phyloP scores from a whole-genome alignment of 2,113 vertebrate genomes.

The Phocoena sinus region DNA sequence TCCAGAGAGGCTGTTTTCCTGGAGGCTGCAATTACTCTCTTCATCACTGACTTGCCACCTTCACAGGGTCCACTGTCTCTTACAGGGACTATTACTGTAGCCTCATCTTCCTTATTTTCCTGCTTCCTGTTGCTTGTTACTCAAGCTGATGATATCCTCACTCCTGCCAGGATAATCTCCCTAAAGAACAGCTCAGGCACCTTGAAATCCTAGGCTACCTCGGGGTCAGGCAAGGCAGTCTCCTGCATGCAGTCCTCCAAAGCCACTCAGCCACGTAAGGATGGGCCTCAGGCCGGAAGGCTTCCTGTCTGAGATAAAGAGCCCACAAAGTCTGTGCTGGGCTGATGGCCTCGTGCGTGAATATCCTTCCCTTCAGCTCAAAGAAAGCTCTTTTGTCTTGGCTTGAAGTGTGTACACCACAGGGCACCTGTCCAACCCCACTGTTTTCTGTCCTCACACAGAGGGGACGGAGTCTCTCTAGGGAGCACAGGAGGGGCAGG shows the following conservation, averaged over 20 bases:
- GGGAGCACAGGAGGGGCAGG: background rate
- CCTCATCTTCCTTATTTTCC: background rate
- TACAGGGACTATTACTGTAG: background rate
- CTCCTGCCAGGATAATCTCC: background rate
- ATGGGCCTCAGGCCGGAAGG: background rate
- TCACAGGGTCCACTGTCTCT: background rate
- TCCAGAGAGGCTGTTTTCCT: background rate
- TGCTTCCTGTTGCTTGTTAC: background rate
- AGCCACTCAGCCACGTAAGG: background rate
- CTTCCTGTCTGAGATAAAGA: background rate
- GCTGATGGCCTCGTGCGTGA: too few relatives aligned
- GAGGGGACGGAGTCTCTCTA: background rate
- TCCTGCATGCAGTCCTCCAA: background rate
- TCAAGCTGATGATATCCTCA: background rate
- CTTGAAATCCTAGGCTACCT: background rate
- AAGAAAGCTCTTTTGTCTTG: background rate
- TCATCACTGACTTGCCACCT: background rate
- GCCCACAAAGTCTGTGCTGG: background rate
- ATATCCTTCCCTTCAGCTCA: background rate
- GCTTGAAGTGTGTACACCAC: background rate
- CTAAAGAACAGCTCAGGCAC: background rate
- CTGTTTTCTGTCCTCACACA: background rate
- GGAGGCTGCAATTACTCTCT: background rate
- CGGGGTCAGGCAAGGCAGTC: background rate
- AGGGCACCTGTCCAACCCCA: background rate